Evolutionary conservation across 2,797 vertebrate genomes (phyloP), one percentile per base, ranked within the genome.

Genomic region (Chelmon rostratus): DNA sequence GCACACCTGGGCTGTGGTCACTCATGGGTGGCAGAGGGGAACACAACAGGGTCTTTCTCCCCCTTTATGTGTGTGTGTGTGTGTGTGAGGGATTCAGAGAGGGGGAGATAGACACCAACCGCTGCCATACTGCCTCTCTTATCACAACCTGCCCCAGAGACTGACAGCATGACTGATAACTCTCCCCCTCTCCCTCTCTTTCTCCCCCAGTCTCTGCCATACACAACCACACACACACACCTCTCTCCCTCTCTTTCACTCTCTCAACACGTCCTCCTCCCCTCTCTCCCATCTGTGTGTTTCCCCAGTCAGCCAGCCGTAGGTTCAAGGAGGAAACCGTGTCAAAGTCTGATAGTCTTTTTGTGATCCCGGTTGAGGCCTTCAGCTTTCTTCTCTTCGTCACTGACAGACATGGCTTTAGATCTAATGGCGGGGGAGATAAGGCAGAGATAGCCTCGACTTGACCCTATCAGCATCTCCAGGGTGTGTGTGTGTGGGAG

Each of bases 121-220:
- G 33, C 73, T 80, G 80, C 79, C 80, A 59, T 67, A 18, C 82
- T 62, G 87, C 71, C 67, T 70, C 72, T 80, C 92, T 93, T 93
- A 94, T 94, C 92, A 90, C 83, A 89, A 84, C 77, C 79, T 79
- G 88, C 88, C 88, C 74, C 52, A 54, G 71, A 90, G 89, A 93
- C 80, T 92, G 92, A 92, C 92, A 91, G 89, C 83, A 82, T 86
- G 87, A 92, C 88, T 91, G 92, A 94, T 94, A 93, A 89, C 88
- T 78, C 90, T 80, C 81, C 87, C 83, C 80, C 83, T 82, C 50
- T 78, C 37, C 76, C 62, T 49, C 54, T 63, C 8, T 33, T 28
- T 44, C 44, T 61, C 50, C 62, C 47, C 76, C 21, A 23, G 6
- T 71, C 68, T 79, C 81, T 63, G 68, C 79, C 88, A 78, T 79